phyloP scores from a whole-genome alignment of 2,797 vertebrate species.

The Euphonia xanthogaster region DNA sequence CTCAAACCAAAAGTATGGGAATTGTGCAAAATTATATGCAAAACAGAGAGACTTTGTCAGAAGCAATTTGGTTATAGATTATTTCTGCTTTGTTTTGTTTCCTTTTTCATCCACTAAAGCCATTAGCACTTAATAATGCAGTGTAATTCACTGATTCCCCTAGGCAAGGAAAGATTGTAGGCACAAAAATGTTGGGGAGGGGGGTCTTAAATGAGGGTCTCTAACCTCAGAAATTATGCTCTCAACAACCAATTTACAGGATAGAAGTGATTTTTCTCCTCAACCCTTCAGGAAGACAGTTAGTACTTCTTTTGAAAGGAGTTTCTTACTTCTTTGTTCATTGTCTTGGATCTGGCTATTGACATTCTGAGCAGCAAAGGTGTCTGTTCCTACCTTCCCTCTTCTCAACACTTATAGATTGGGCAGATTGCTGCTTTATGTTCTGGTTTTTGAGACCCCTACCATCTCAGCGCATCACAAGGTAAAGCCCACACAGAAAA shows the following conservation, averaged over 20 bases:
- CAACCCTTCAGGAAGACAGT: neutral
- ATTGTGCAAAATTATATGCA: neutral
- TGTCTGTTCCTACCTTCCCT: neutral
- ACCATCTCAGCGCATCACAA: neutral
- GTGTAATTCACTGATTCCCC: neutral
- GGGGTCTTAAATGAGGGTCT: neutral
- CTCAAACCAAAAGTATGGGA: neutral
- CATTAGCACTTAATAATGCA: conserved; percentile 15
- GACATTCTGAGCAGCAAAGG: neutral
- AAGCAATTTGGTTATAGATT: neutral
- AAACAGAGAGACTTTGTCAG: neutral
- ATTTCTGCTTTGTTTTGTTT: neutral
- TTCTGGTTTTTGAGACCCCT: neutral
- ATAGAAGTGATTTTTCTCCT: neutral
- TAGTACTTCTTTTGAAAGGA: neutral
- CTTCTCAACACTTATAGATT: neutral
- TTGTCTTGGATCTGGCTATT: neutral
- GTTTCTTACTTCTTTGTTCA: neutral
- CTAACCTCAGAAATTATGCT: neutral
- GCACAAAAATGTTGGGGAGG: neutral
- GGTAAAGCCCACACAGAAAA: neutral
- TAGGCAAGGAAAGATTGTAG: conserved; percentile 4
- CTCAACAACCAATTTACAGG: neutral
- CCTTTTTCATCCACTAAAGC: neutral
- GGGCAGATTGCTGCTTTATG: neutral